Evolutionary conservation across 2,113 vertebrate species (phyloP).

Genomic region (Anguilla rostrata): DNA sequence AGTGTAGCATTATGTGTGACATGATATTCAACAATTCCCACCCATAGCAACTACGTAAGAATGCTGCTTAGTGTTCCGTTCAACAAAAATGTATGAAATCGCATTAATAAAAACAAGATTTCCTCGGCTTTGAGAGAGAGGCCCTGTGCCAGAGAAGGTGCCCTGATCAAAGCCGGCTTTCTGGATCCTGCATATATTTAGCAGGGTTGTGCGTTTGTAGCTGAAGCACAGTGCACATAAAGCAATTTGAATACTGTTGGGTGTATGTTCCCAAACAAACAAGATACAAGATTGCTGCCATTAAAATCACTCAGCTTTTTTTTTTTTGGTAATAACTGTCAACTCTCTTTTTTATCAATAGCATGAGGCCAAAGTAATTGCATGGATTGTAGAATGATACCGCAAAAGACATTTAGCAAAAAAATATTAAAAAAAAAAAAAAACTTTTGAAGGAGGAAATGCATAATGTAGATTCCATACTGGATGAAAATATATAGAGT

Average conservation of each 20-base stretch:
- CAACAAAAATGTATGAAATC: constrained; percentile 67
- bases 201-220: background rate
- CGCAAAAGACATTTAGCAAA: no score
- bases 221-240: background rate
- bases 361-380: no score
- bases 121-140: constrained; percentile 44
- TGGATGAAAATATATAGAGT: no score
- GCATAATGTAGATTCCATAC: no score
- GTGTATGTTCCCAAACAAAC: background rate
- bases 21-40: constrained; percentile 51
- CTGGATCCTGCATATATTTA: background rate
- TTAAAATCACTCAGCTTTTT: constrained; percentile 16
- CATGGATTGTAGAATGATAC: no score
- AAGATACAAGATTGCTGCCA: background rate
- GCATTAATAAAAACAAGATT: constrained; percentile 63
- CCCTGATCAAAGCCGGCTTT: constrained; percentile 29
- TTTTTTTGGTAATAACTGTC: background rate
- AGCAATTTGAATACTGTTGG: background rate
- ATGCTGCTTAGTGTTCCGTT: constrained; percentile 51
- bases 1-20: constrained; percentile 46
- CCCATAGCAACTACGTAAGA: constrained; percentile 57
- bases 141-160: background rate
- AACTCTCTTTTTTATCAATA: background rate
- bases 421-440: no score
- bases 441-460: no score